Base-by-base conservation (phyloP, 2,888 invertebrate species). In the Axea sp. region DNA sequence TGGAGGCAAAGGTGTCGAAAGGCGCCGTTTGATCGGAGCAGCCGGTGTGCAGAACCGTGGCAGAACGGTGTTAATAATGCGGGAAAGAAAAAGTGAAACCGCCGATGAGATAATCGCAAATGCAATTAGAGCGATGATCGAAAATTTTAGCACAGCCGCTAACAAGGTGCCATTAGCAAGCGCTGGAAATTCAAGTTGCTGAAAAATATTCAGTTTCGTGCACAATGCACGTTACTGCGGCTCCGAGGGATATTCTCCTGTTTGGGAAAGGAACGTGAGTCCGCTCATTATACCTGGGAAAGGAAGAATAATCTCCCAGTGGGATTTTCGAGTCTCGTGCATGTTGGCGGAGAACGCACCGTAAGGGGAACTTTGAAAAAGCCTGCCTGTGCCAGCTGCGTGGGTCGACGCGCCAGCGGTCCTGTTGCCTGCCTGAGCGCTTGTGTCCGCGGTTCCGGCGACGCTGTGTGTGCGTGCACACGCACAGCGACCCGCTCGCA, bases 281-380 rank as follows among this genome's bases (percentile, higher is more conserved):
- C 51, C 47, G 64, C 73, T 71, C 67, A 69, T 68, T 76, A 72
- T 73, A 76, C 73, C 76, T 73, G 72, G 71, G 68, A 74, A 75
- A 78, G 80, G 80, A 79, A 81, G 82, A 81, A 81, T 82, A 83
- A 83, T 83, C 82, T 81, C 82, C 83, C 83, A 79, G 81, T 79
- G 81, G 83, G 82, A 83, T 81, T 83, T 81, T 82, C 80, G 78
- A 80, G 78, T 78, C 82, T 80, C 78, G 75, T 71, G 51, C 47
- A 73, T 49, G 51, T 19, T 37, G 69, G 49, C 65, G 39, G 65
- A 30, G 75, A 60, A 47, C 65, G 45, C 57, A 49, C 47, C 53
- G 65, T 33, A 62, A 69, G 75, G 77, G 77, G 73, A 65, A 76
- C 72, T 76, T 73, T 73, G 76, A 75, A 76, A 76, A 76, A 75